phyloP scores from a whole-genome alignment of 2,113 vertebrate species.

The Nibea coibor region DNA sequence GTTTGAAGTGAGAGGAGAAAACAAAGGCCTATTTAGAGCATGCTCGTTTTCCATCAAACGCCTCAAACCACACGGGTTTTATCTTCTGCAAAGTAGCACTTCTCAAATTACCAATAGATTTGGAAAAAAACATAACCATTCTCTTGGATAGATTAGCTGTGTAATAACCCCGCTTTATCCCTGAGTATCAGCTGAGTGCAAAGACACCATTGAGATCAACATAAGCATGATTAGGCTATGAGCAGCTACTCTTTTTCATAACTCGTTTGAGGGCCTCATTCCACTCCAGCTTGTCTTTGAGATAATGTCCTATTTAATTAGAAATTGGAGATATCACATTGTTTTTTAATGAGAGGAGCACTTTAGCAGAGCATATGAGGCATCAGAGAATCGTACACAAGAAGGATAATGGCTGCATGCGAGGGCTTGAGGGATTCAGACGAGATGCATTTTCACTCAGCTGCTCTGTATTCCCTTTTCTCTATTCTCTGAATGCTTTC shows the following conservation, averaged over 20 bases:
- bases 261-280: slow-evolving; percentile 85
- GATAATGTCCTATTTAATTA: slow-evolving; percentile 95
- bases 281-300: slow-evolving; percentile 84
- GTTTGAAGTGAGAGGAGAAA: slow-evolving; percentile 30
- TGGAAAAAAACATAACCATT: slow-evolving; percentile 76
- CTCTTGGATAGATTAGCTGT: slow-evolving; percentile 83
- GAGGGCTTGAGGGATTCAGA: slow-evolving; percentile 73
- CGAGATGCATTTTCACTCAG: slow-evolving; percentile 71
- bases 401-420: slow-evolving; percentile 73
- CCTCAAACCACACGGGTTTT: slow-evolving; percentile 63
- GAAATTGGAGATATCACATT: slow-evolving; percentile 88
- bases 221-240: slow-evolving; percentile 82
- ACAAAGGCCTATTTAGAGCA: slow-evolving; percentile 60
- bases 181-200: slow-evolving; percentile 84
- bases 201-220: slow-evolving; percentile 88
- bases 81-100: slow-evolving; percentile 65
- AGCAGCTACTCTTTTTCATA: slow-evolving; percentile 90
- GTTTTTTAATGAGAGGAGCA: slow-evolving; percentile 85
- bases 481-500: slow-evolving; percentile 64
- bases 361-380: slow-evolving; percentile 77
- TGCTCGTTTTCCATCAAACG: slow-evolving; percentile 65
- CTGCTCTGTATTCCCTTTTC: slow-evolving; percentile 70
- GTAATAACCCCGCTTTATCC: slow-evolving; percentile 84
- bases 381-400: slow-evolving; percentile 77
- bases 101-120: slow-evolving; percentile 76